Percentiles rank a stretch among this genome's conserved stretches.
These are phyloP conservation scores for Amphipoea oculea DNA, from an alignment of 2,888 invertebrate species.

Conservation along the genomic window DNA sequence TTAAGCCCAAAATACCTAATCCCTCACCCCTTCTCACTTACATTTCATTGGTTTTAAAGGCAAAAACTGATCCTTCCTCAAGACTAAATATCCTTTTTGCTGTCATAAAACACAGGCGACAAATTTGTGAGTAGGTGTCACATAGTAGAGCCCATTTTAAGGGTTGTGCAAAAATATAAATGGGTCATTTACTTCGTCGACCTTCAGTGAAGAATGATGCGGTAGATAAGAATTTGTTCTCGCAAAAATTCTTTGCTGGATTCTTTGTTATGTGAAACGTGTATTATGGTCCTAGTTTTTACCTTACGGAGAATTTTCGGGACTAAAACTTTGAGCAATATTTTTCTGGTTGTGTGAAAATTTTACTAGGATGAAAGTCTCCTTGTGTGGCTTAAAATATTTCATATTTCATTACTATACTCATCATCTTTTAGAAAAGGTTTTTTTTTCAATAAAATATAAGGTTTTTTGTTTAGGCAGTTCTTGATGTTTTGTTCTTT, in stretches of 20 bases:
- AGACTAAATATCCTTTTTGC: constrained; percentile 56
- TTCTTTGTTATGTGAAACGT: constrained; percentile 60
- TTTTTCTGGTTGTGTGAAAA: constrained; percentile 36
- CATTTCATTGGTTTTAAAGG: constrained; percentile 45
- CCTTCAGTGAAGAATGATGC: constrained; percentile 69
- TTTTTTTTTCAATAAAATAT: constrained; percentile 28
- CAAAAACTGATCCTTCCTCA: constrained; percentile 45
- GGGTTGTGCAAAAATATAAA: constrained; percentile 73
- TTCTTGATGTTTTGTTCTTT: constrained; percentile 11
- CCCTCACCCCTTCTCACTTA: constrained; percentile 34
- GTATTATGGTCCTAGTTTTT: constrained; percentile 51
- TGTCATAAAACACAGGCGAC: constrained; percentile 52
- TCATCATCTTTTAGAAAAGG: constrained; percentile 12
- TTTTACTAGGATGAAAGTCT: constrained; percentile 6
- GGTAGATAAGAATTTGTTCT: constrained; percentile 70
- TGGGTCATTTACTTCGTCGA: constrained; percentile 69
- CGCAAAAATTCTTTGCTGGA: constrained; percentile 55
- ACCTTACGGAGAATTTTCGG: constrained; percentile 29
- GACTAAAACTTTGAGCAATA: constrained; percentile 24
- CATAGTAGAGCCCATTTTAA: constrained; percentile 59
- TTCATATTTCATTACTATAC: constrained; percentile 8
- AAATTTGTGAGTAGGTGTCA: constrained; percentile 53
- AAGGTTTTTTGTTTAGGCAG: constrained; percentile 23
- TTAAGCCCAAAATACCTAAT: constrained; percentile 44
- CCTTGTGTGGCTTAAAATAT: constrained; percentile 19